Conservation (phyloP, 2,888 invertebrate genomes). For the Liodrosophila aerea region DNA sequence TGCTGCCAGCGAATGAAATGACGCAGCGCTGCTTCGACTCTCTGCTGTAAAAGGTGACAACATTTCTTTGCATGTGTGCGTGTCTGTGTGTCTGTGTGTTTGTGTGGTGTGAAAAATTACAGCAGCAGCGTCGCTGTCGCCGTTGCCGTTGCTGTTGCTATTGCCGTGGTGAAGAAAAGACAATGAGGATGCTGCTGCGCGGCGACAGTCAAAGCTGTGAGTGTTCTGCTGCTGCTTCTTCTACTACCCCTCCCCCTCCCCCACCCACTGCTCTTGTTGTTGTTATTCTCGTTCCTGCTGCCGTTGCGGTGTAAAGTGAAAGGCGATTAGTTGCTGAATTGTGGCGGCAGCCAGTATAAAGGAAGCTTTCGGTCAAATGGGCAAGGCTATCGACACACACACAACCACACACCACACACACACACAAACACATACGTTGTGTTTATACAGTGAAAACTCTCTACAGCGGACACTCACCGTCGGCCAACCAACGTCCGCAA, state of each 20-base stretch:
- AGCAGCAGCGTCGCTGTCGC: slow-evolving; percentile 62
- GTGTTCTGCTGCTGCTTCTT: too few relatives aligned
- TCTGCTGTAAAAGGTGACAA: slow-evolving; percentile 75
- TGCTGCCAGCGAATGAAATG: slow-evolving; percentile 56
- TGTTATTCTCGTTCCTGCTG: slow-evolving; percentile 17
- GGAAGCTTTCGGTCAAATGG: slow-evolving; percentile 14
- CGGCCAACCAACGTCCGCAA: too few relatives aligned
- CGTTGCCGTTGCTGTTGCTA: slow-evolving; percentile 18
- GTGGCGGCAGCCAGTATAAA: slow-evolving; percentile 19
- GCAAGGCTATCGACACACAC: slow-evolving; percentile 9
- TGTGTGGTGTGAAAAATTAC: slow-evolving; percentile 72
- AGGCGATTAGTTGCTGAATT: slow-evolving; percentile 48
- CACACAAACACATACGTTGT: neutral
- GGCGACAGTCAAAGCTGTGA: slow-evolving; percentile 27
- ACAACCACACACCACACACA: too few relatives aligned
- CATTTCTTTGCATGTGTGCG: slow-evolving; percentile 45
- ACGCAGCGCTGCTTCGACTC: slow-evolving; percentile 32
- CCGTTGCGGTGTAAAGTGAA: slow-evolving; percentile 39
- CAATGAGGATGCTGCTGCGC: slow-evolving; percentile 61
- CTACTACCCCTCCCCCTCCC: too few relatives aligned
- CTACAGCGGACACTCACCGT: too few relatives aligned
- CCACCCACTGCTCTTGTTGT: neutral
- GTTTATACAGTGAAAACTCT: too few relatives aligned
- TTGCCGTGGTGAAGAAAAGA: slow-evolving; percentile 61
- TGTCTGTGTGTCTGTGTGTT: slow-evolving; percentile 24